phyloP scores from a whole-genome alignment of 1,140 invertebrate genomes.

The Dinoponera quadriceps region DNA sequence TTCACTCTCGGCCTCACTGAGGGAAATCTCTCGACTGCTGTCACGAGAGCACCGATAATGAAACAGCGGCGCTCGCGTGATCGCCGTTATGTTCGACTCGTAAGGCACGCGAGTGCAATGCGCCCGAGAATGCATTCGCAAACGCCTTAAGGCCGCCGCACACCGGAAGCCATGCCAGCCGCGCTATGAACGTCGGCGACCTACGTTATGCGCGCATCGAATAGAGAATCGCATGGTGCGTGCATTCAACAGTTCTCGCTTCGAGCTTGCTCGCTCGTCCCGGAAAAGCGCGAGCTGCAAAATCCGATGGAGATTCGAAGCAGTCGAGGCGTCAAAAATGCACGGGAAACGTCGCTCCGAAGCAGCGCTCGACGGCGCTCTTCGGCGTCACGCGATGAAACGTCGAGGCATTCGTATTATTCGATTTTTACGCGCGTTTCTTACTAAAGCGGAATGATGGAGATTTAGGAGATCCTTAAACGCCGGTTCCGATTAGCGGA shows the following conservation, averaged over 20 bases:
- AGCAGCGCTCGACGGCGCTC: too few relatives aligned
- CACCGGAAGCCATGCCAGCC: slow-evolving; percentile 51
- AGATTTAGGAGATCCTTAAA: too few relatives aligned
- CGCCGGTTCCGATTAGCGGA: too few relatives aligned
- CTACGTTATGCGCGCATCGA: slow-evolving; percentile 47
- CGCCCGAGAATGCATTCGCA: slow-evolving; percentile 50
- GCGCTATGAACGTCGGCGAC: slow-evolving; percentile 57
- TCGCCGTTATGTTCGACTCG: slow-evolving; percentile 51
- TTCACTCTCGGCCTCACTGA: slow-evolving; percentile 38
- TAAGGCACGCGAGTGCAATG: slow-evolving; percentile 58
- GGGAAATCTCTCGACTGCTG: slow-evolving; percentile 39
- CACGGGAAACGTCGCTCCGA: too few relatives aligned
- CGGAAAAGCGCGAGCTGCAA: slow-evolving; percentile 6
- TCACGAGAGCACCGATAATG: slow-evolving; percentile 54
- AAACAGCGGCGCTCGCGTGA: slow-evolving; percentile 52
- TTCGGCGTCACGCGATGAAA: too few relatives aligned
- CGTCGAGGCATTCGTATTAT: too few relatives aligned
- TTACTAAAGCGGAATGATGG: too few relatives aligned
- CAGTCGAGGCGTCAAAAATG: not conserved
- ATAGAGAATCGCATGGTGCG: slow-evolving; percentile 38
- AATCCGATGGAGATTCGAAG: slow-evolving; percentile 2
- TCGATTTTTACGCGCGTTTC: too few relatives aligned
- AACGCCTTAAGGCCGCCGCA: slow-evolving; percentile 56
- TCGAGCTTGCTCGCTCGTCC: not conserved
- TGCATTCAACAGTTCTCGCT: slow-evolving; percentile 46